phyloP scores from a whole-genome alignment of 1,140 invertebrate species.

The Saxidomus purpurata region DNA sequence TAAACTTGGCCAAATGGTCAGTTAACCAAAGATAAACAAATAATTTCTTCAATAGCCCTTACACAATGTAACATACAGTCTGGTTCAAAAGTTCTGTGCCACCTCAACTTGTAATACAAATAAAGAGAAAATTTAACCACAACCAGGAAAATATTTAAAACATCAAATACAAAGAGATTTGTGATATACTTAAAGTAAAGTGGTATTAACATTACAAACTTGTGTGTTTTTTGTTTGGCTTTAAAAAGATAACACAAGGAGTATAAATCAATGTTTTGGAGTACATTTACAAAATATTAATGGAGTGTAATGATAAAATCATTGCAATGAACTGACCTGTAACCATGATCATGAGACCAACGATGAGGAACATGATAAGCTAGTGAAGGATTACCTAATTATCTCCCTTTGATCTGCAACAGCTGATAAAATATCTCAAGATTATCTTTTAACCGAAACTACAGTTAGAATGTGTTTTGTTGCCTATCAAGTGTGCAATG shows the following conservation, averaged over 20 bases:
- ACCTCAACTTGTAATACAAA: background rate
- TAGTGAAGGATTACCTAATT: background rate
- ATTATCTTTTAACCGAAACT: no score
- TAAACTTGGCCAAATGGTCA: conserved; percentile 6
- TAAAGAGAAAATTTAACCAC: background rate
- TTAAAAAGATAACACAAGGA: no score
- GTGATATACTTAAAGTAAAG: background rate
- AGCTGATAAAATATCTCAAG: background rate
- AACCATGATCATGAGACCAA: conserved; percentile 28
- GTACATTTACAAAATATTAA: no score
- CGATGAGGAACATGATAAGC: conserved; percentile 28
- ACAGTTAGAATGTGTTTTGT: no score
- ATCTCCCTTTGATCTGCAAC: background rate
- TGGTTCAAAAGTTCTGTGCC: background rate
- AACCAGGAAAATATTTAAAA: background rate
- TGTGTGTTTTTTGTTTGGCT: no score
- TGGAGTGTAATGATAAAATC: no score
- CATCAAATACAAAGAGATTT: background rate
- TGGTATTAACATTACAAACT: no score
- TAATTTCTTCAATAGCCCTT: conserved; percentile 19
- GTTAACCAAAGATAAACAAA: conserved; percentile 20
- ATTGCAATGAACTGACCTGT: conserved; percentile 2
- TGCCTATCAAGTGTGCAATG: no score
- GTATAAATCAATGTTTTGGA: no score
- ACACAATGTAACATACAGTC: conserved; percentile 1